Conservation (phyloP, 1,140 invertebrate species). For the Lordiphosa mommai region DNA sequence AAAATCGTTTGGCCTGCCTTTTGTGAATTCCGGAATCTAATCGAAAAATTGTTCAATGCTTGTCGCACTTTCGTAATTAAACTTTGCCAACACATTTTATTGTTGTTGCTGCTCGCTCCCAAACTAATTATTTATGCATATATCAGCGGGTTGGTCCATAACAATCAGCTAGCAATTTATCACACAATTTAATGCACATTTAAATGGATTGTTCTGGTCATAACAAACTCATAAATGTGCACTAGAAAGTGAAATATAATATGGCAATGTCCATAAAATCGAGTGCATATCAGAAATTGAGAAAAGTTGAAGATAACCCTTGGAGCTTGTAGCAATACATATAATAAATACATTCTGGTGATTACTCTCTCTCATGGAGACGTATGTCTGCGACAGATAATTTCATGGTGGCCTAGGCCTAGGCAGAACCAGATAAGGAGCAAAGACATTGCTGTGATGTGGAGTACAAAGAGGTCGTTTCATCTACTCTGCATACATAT, state of each 20-base stretch:
- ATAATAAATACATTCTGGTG: constrained; percentile 32
- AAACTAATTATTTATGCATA: constrained; percentile 59
- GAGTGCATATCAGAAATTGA: constrained; percentile 19
- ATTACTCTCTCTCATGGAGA: constrained; percentile 17
- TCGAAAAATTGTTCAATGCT: constrained; percentile 49
- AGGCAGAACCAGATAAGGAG: constrained; percentile 21
- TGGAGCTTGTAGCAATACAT: constrained; percentile 16
- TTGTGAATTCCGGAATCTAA: constrained; percentile 25
- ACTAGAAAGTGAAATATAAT: constrained; percentile 45
- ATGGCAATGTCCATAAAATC: constrained; percentile 7
- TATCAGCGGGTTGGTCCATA: constrained; percentile 25
- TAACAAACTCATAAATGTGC: constrained; percentile 24
- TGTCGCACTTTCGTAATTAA: constrained; percentile 65
- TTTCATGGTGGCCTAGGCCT: constrained; percentile 27
- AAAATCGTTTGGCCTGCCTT: constrained; percentile 32
- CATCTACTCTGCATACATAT: neutral
- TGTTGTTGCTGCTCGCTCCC: constrained; percentile 42
- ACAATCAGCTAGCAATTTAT: constrained; percentile 45
- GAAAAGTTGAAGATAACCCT: constrained; percentile 24
- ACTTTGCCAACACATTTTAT: constrained; percentile 60
- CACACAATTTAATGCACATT: constrained; percentile 67
- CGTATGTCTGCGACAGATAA: constrained; percentile 7
- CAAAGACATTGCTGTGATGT: neutral
- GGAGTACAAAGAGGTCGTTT: neutral
- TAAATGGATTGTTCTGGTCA: constrained; percentile 19